Evolutionary conservation across 2,888 invertebrate species (phyloP), one percentile per base, ranked within the genome.

Genomic region (Neuroscelio doddi): DNA sequence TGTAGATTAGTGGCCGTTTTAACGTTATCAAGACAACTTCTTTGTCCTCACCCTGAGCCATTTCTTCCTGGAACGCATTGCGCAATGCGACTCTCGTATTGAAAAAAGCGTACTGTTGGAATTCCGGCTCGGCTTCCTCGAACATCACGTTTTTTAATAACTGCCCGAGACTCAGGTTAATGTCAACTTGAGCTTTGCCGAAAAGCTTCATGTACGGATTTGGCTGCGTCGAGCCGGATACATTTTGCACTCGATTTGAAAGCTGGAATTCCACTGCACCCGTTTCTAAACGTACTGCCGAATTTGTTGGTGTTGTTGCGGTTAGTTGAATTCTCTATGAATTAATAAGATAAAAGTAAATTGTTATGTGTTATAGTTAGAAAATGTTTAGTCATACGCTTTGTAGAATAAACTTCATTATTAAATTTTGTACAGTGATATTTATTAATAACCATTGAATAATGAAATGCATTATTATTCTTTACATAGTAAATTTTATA

Each of bases 31-130:
- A 86, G 4, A 96, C 94, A 16, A 96, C 91, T 84, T 92, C 95
- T 84, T 93, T 95, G 83, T 92, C 95, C 74, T 92, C 91, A 17
- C 80, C 90, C 74, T 94, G 92, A 7, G 92, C 91, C 87, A 95
- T 91, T 87, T 97, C 97, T 83, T 97, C 96, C 89, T 96, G 90
- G 84, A 93, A 92, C 1, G 93, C 93, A 85, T 93, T 93, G 68
- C 93, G 87, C 77, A 93, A 86, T 1, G 94, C 92, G 72, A 98
- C 95, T 73, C 95, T 90, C 0, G 98, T 99, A 82, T 97, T 96
- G 86, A 99, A 99, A 86, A 97, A 98, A 0, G 98, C 98, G 81
- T 96, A 96, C 80, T 97, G 96, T 80, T 98, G 97, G 82, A 98
- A 98, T 83, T 99, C 98, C 0, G 97, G 93, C 75, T 97, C 96